These are phyloP conservation scores for Trachelus iudaicus DNA, from an alignment of 2,888 invertebrate genomes.

Conservation along the genomic window DNA sequence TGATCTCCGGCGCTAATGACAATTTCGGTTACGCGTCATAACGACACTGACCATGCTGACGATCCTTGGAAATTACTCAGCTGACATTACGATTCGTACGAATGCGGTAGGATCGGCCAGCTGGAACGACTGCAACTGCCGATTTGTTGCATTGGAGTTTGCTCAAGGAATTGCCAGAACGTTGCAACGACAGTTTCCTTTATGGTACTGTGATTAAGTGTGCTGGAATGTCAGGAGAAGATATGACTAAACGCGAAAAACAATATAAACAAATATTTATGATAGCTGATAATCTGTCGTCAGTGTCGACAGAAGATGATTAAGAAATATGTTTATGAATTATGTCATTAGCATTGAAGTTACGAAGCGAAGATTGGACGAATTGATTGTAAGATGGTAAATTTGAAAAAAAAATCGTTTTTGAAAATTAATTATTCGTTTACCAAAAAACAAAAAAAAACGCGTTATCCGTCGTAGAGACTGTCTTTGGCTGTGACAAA, in stretches of 20 bases:
- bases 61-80: not conserved
- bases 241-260: not conserved
- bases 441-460: not conserved
- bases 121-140: not conserved
- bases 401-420: not conserved
- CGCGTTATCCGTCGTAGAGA: not conserved
- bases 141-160: not conserved
- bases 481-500: not conserved
- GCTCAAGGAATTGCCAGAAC: not conserved
- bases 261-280: not conserved
- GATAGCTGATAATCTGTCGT: not conserved
- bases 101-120: not conserved
- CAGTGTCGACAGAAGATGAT: not conserved
- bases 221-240: not conserved
- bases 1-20: not conserved
- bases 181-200: not conserved
- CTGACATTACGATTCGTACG: not conserved
- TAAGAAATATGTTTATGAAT: not conserved
- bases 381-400: not conserved
- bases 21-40: not conserved
- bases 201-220: not conserved
- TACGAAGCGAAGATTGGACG: no score
- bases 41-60: not conserved
- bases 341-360: not conserved
- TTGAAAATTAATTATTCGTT: not conserved